These are phyloP conservation scores for Tympanoctomys barrerae DNA, from an alignment of 2,797 vertebrate species.

Conservation along the genomic window DNA sequence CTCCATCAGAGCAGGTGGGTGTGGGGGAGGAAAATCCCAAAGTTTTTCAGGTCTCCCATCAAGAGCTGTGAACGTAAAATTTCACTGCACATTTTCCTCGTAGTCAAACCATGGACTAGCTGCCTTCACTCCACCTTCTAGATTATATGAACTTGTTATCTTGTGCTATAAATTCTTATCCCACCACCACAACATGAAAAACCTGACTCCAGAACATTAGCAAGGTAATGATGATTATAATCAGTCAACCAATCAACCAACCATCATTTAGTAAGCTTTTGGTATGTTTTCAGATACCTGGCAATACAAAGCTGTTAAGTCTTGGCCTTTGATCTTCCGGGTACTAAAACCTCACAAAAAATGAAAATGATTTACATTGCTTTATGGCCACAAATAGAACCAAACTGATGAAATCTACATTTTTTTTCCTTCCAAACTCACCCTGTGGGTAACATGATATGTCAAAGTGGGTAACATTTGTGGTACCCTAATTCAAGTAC, in stretches of 20 bases:
- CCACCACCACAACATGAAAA: background rate
- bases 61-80: background rate
- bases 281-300: background rate
- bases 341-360: background rate
- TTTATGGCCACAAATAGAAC: slow-evolving; percentile 16
- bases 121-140: background rate
- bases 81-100: background rate
- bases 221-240: slow-evolving; percentile 43
- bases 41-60: background rate
- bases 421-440: background rate
- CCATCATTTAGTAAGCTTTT: slow-evolving; percentile 29
- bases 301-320: slow-evolving; percentile 16
- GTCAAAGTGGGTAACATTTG: background rate
- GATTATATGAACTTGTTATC: slow-evolving; percentile 5
- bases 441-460: background rate
- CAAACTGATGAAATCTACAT: background rate
- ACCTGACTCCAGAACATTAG: background rate
- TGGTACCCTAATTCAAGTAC: background rate
- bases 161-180: slow-evolving; percentile 27
- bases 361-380: background rate
- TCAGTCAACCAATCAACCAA: background rate
- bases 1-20: background rate
- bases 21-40: background rate
- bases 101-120: background rate
- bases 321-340: background rate